Percentiles rank a stretch among this genome's conserved stretches.
These are phyloP conservation scores for Tachina grossa DNA, from an alignment of 2,888 invertebrate genomes.

Conservation along the genomic window DNA sequence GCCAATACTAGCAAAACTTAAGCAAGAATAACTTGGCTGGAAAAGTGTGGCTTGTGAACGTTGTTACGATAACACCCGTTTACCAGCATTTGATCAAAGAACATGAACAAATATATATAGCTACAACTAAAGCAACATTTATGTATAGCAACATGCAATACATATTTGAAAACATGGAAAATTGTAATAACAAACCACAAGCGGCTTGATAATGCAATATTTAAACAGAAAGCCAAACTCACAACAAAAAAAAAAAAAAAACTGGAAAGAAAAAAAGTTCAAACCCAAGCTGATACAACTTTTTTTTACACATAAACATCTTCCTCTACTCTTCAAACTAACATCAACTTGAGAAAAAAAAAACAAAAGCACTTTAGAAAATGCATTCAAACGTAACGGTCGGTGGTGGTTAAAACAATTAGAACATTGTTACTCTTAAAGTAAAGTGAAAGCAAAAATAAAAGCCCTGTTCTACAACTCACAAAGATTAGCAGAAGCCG, in stretches of 20 bases:
- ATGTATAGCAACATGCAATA: constrained; percentile 46
- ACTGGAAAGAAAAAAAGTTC: not conserved
- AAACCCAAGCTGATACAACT: constrained; percentile 21
- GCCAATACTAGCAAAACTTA: not conserved
- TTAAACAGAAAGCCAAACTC: constrained; percentile 33
- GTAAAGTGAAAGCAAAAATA: constrained; percentile 60
- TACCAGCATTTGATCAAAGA: constrained; percentile 61
- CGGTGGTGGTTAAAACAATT: constrained; percentile 67
- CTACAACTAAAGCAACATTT: constrained; percentile 35
- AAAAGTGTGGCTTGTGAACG: constrained; percentile 68
- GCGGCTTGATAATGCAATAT: constrained; percentile 34
- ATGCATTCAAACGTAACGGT: constrained; percentile 69
- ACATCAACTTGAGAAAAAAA: constrained; percentile 10
- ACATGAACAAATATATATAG: constrained; percentile 29
- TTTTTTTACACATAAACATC: constrained; percentile 2
- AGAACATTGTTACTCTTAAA: constrained; percentile 65
- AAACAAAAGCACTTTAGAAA: constrained; percentile 33
- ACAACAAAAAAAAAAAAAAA: not conserved
- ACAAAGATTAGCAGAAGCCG: constrained; percentile 17
- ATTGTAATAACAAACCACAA: constrained; percentile 65
- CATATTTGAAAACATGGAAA: constrained; percentile 70
- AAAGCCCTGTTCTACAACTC: constrained; percentile 9
- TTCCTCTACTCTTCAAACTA: constrained; percentile 4
- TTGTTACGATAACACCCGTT: constrained; percentile 70
- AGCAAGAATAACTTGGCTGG: constrained; percentile 27